Percentiles rank a stretch among this genome's conserved stretches.
Evolutionary conservation across 2,113 vertebrate genomes (phyloP).

Genomic region (Cyphomyrus discorhynchus): DNA sequence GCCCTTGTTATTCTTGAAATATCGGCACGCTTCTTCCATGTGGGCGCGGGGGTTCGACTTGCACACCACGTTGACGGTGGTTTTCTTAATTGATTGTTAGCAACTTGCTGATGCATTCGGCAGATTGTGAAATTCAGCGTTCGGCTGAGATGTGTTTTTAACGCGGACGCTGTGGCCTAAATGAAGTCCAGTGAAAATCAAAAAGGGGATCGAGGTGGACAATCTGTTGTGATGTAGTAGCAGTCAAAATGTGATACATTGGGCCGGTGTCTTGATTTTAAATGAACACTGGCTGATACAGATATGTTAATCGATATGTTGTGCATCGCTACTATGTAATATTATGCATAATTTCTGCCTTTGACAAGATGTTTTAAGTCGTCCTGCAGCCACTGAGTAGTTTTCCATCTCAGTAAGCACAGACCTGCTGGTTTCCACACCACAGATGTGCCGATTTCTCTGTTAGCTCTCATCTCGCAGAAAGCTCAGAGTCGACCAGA

Average conservation of each 20-base stretch:
- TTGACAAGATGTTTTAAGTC: background rate
- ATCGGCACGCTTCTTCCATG: background rate
- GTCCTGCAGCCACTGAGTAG: background rate
- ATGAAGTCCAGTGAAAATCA: background rate
- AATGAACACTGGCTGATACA: background rate
- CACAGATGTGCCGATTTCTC: background rate
- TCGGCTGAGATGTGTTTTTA: background rate
- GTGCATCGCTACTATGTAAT: background rate
- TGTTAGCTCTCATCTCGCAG: background rate
- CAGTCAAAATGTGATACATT: background rate
- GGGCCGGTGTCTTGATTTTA: background rate
- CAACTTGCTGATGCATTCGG: background rate
- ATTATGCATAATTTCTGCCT: background rate
- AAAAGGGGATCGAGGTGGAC: background rate
- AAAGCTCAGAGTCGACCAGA: background rate
- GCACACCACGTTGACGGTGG: background rate
- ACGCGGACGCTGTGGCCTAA: background rate
- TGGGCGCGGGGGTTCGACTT: background rate
- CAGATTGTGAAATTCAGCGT: background rate
- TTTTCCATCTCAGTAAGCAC: background rate
- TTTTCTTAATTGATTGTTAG: slow-evolving; percentile 2
- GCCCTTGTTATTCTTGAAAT: background rate
- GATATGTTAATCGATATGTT: background rate
- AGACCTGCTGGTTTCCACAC: background rate
- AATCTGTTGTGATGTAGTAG: background rate